Conservation (phyloP, 2,888 invertebrate species). For the Halocaridina rubra region DNA sequence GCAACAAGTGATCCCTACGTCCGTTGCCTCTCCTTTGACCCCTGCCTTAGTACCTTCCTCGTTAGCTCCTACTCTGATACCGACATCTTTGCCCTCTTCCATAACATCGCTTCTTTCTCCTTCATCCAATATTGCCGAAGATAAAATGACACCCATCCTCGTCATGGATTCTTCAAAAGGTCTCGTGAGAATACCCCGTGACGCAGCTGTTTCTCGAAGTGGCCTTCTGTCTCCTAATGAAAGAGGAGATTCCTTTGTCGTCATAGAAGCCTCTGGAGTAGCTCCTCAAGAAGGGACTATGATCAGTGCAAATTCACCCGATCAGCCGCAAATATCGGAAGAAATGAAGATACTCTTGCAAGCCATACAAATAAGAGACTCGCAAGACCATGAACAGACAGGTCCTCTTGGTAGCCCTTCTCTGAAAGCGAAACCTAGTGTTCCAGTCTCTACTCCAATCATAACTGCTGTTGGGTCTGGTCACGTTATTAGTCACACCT, state of each 20-base stretch:
- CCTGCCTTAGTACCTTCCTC: constrained; percentile 3
- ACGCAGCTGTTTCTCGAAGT: constrained; percentile 14
- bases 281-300: constrained; percentile 32
- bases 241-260: constrained; percentile 53
- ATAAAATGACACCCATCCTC: constrained; percentile 29
- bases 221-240: constrained; percentile 30
- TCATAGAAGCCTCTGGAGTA: constrained; percentile 58
- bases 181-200: constrained; percentile 23
- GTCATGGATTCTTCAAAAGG: constrained; percentile 42
- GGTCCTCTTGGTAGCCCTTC: constrained; percentile 26
- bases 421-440: constrained; percentile 10
- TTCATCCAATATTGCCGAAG: constrained; percentile 16
- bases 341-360: constrained; percentile 57
- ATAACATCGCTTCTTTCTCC: constrained; percentile 23
- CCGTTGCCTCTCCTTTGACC: constrained; percentile 12
- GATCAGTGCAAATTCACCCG: constrained; percentile 19
- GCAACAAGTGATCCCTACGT: constrained; percentile 32
- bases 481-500: constrained; percentile 46
- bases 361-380: constrained; percentile 54
- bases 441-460: background rate
- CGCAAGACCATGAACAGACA: constrained; percentile 40
- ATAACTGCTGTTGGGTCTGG: constrained; percentile 4
- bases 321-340: constrained; percentile 52
- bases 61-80: constrained; percentile 7
- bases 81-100: constrained; percentile 20